Base-by-base conservation (phyloP, 2,113 vertebrate species). In the Macaca nemestrina region DNA sequence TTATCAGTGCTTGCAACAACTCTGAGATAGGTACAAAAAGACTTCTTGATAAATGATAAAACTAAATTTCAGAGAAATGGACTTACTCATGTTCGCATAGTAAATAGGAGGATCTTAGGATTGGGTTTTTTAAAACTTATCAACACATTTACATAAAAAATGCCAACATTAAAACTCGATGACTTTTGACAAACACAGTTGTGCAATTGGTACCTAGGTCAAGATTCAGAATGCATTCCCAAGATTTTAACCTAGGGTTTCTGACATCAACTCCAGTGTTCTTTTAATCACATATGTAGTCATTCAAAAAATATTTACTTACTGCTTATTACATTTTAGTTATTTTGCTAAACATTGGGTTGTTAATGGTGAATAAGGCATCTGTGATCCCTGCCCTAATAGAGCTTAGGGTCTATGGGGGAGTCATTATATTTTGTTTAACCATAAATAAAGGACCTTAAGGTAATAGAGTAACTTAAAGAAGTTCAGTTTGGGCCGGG, bases 41-140 rank as follows among this genome's bases (percentile, higher is more conserved):
- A 91, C 2, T 5, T 73, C 57, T 18, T 55, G 9, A 95, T 40
- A 70, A 92, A 61, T 55, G 72, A 81, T 85, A 52, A 93, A 94
- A 95, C 50, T 67, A 88, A 80, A 93, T 73, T 96, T 91, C 45
- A 82, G 59, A 96, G 70, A 88, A 97, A 90, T 14, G 9, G 27
- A 79, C 3, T 55, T 45, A 48, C 4, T 57, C 78, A 59, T 40
- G 27, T 83, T 86, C 40, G 89, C 16, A 92, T 16, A 55, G 18
- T 68, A 93, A 64, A 35, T 45, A 94, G 40, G 40, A 76, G 5
- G 14, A 83, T 80, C 35, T 25, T 25, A 76, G 48, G 7, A 79
- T 27, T 81, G 1, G 64, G 64, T 17, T 70, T 30, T 68, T 85
- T 72, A 38, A 55, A 93, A 79, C 27, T 93, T 94, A 82, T 59